Conservation (phyloP, 1,140 invertebrate species). For the Telenomus remus region DNA sequence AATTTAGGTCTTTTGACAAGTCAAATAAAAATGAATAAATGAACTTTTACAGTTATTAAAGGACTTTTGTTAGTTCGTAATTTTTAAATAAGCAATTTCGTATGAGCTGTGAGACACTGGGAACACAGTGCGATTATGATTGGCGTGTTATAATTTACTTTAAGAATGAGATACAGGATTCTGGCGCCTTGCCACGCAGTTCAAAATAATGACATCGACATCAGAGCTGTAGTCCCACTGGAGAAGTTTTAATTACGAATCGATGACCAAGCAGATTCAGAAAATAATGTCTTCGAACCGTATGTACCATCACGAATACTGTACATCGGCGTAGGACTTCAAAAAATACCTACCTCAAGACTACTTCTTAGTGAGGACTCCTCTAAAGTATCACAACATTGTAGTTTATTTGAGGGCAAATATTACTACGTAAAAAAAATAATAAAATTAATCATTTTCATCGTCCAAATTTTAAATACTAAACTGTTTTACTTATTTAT, state of each 20-base stretch:
- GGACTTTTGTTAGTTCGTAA: no score
- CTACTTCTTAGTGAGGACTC: slow-evolving; percentile 20
- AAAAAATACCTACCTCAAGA: slow-evolving; percentile 37
- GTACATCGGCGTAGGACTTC: slow-evolving; percentile 31
- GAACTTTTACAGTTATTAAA: no score
- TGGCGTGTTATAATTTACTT: slow-evolving; percentile 64
- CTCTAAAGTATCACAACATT: slow-evolving; percentile 34
- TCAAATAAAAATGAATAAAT: no score
- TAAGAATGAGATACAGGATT: slow-evolving; percentile 71
- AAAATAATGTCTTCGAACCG: slow-evolving; percentile 72
- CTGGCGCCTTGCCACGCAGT: slow-evolving; percentile 70
- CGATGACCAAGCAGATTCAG: slow-evolving; percentile 73
- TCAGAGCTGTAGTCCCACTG: slow-evolving; percentile 63
- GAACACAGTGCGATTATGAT: slow-evolving; percentile 58
- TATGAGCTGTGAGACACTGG: slow-evolving; percentile 61
- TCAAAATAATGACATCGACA: slow-evolving; percentile 72
- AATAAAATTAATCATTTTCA: no score
- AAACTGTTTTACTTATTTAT: no score
- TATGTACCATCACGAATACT: slow-evolving; percentile 43
- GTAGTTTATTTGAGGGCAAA: no score
- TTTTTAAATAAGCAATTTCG: no score
- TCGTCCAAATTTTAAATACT: no score
- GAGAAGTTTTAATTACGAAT: slow-evolving; percentile 74
- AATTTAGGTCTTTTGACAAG: no score
- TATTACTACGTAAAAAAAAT: no score